These are phyloP conservation scores for Boulengerochromis microlepis DNA, from an alignment of 2,113 vertebrate species.

Conservation along the genomic window DNA sequence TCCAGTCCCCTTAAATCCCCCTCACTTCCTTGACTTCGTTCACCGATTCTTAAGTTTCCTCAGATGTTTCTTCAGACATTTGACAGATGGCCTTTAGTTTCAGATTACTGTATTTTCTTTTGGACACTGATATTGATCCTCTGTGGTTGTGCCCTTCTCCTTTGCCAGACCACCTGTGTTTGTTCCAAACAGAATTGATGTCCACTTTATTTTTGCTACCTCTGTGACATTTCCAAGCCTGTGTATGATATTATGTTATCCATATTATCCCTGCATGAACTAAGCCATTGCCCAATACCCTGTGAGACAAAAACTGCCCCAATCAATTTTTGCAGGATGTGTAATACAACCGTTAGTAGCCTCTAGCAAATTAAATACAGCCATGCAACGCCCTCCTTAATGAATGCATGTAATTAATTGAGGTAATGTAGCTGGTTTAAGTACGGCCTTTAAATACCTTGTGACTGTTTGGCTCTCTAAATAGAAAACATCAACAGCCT, in stretches of 20 bases:
- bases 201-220: neutral
- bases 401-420: slow-evolving; percentile 17
- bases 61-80: neutral
- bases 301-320: neutral
- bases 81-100: slow-evolving; percentile 2
- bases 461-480: neutral
- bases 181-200: neutral
- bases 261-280: neutral
- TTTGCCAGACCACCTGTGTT: neutral
- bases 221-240: neutral
- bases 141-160: neutral
- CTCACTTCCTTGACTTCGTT: neutral
- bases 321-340: neutral
- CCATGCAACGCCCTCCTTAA: neutral
- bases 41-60: neutral
- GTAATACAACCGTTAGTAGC: neutral
- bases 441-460: neutral
- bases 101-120: neutral
- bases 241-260: neutral
- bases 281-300: neutral
- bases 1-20: neutral
- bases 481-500: neutral
- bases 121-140: neutral
- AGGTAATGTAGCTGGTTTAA: neutral
- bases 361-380: neutral